Base-by-base conservation (phyloP, 2,888 invertebrate species). In the Bursaphelenchus okinawaensis region DNA sequence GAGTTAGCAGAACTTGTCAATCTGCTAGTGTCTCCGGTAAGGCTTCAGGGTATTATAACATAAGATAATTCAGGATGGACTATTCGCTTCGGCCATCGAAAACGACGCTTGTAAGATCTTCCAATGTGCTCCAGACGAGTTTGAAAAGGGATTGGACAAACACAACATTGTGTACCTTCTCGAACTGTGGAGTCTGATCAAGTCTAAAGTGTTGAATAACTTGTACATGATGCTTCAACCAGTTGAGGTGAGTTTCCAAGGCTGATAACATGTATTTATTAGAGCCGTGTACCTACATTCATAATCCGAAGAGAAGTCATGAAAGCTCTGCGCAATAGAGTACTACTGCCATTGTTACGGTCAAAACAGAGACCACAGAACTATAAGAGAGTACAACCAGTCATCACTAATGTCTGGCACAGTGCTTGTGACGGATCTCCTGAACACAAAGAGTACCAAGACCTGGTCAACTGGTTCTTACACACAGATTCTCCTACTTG, bases 21-120 rank as follows among this genome's bases (percentile, higher is more conserved):
- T n/a, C 68, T 67, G 29, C 54, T 67, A 16, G 56, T 59, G 6
- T 63, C 63, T 7, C 22, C 23, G 9, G 56, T 56, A 24, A 56
- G 56, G 8, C 1, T n/a, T 22, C 1, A 50, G 4, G 19, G 8
- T 19, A 23, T 20, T 28, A 4, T 31, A 50, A 27, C 20, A 31
- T 12, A 29, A 22, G 8, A n/a, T 6, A 31, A 20, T 20, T 27
- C 12, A 67, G 67, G 27, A 67, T 4, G 67, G 67, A 2, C 52
- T 68, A 7, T 68, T 67, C 29, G 26, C 51, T n/a, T 67, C 68
- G 22, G 68, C 67, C 0, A 24, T 67, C 54, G 67, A 67, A 52
- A 67, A 67, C 29, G 68, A 67, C n/a, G 67, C 67, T 20, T 67
- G 67, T 56, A 67, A 67, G 62, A n/a, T 26, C n/a, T 67, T 67